Percentiles rank a stretch among this genome's conserved stretches.
Conservation (phyloP, 2,113 vertebrate species). For the Crotalus horridus region DNA sequence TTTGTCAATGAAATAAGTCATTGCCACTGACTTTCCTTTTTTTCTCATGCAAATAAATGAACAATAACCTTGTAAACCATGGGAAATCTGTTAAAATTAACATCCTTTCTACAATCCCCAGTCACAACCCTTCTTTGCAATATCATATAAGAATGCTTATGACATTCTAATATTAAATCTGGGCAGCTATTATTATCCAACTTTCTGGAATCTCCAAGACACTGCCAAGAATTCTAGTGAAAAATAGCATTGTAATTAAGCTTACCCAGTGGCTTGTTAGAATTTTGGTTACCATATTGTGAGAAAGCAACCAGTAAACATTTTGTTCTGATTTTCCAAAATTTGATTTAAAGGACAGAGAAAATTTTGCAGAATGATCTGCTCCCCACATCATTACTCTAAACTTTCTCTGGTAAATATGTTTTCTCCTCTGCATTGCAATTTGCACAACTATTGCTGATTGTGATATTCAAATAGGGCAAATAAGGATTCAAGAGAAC, state of each 20-base stretch:
- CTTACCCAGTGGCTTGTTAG: background rate
- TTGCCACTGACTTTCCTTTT: background rate
- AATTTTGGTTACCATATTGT: background rate
- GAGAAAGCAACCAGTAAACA: background rate
- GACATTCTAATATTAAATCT: constrained; percentile 25
- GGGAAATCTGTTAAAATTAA: constrained; percentile 36
- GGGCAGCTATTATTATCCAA: constrained; percentile 46
- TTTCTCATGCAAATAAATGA: background rate
- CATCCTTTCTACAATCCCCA: constrained; percentile 32
- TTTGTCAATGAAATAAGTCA: background rate
- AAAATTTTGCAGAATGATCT: background rate
- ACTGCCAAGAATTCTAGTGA: constrained; percentile 32
- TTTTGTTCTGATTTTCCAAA: background rate
- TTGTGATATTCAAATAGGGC: background rate
- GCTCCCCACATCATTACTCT: background rate
- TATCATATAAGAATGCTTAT: constrained; percentile 33
- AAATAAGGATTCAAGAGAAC: background rate
- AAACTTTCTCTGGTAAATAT: background rate
- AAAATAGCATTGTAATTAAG: background rate
- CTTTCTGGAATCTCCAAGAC: constrained; percentile 29
- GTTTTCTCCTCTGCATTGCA: background rate
- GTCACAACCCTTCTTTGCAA: constrained; percentile 4
- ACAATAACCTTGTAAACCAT: background rate
- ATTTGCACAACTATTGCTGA: background rate
- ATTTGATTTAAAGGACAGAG: background rate